Conservation (phyloP, 2,797 vertebrate genomes). For the Coregonus suidteri region DNA sequence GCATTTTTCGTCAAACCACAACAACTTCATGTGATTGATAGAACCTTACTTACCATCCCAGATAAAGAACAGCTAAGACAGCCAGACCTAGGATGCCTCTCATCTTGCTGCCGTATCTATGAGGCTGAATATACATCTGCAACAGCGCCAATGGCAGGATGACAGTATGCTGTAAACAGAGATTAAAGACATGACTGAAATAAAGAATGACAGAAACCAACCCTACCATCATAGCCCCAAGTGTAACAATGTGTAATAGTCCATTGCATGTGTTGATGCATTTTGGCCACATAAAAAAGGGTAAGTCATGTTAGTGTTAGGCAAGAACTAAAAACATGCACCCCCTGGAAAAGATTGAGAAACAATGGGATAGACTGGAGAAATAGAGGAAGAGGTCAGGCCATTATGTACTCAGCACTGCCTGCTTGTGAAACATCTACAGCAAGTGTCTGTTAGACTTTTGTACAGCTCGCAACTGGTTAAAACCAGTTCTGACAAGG, state of each 20-base stretch:
- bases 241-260: background rate
- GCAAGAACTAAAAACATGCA: background rate
- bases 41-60: constrained; percentile 51
- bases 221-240: background rate
- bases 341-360: background rate
- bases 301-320: background rate
- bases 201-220: background rate
- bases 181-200: background rate
- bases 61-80: constrained; percentile 51
- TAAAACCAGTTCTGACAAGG: background rate
- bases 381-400: background rate
- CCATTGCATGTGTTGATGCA: background rate
- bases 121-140: constrained; percentile 58
- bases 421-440: background rate
- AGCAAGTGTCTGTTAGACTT: background rate
- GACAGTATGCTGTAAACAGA: constrained; percentile 53
- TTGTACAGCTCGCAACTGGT: background rate
- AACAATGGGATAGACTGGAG: background rate
- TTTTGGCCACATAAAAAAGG: background rate
- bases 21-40: background rate
- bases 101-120: constrained; percentile 44
- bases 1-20: background rate
- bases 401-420: background rate
- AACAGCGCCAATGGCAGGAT: constrained; percentile 63
- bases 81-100: constrained; percentile 47